Base-by-base conservation (phyloP, 2,797 vertebrate genomes). In the Chromis chromis region DNA sequence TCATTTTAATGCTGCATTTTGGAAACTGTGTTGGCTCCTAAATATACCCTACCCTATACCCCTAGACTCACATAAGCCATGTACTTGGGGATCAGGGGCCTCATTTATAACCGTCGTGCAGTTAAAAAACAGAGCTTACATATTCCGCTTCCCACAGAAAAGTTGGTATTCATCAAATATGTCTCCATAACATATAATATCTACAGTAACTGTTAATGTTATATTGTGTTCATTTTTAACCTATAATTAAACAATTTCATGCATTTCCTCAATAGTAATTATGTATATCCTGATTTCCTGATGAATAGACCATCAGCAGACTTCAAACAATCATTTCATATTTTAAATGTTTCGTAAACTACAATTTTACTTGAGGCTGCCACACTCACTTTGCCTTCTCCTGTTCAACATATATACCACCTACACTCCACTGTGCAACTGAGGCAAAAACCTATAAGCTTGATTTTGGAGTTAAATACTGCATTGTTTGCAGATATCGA, bases 21-120 rank as follows among this genome's bases (percentile, higher is more conserved):
- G 17, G 9, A 55, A 78, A 61, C 12, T 62, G 55, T 4, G 70
- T 46, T 68, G n/a, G n/a, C n/a, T n/a, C n/a, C n/a, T 63, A 44
- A 58, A 63, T 7, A 36, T 78, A 22, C 14, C 16, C 17, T 36
- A 31, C 0, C 7, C 16, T 56, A 22, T 67, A 42, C 22, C 21
- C 53, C 16, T 36, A 36, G 33, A 36, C 33, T 36, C n/a, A 65
- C 46, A 58, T 65, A n/a, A 61, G 10, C 3, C 2, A 13, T 33
- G 25, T 31, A 44, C 14, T 68, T 64, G 3, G 12, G 22, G 9
- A 68, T 60, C 8, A 49, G 44, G 31, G 11, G 7, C 55, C 48
- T 67, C 57, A 50, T 58, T 65, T 55, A 49, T 50, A 59, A 60
- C 25, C 16, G 31, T 6, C 65, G 21, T 36, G 17, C 31, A 55